A percentile compares a stretch with the other conserved stretches of the same genome.
Evolutionary conservation across 1,140 invertebrate species (phyloP).

Genomic region (Penaeus chinensis): DNA sequence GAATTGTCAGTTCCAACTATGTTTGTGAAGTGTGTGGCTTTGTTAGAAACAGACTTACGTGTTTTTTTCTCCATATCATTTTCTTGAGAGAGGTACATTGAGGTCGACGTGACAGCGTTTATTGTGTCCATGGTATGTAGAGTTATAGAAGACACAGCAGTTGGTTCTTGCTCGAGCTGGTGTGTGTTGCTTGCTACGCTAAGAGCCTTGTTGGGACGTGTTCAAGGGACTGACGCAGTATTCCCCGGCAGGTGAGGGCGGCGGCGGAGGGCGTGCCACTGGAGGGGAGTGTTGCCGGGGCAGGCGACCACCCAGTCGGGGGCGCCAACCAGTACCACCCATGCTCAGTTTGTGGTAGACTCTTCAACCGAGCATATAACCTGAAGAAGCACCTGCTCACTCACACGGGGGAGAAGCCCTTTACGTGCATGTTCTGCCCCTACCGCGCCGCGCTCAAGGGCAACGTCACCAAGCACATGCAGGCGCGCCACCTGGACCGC

Average conservation of each 20-base stretch:
- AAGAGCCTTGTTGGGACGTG: neutral
- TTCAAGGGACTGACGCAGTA: slow-evolving; percentile 40
- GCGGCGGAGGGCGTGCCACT: slow-evolving; percentile 29
- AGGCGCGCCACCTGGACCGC: slow-evolving; percentile 41
- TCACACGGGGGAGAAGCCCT: slow-evolving; percentile 70
- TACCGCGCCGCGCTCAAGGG: slow-evolving; percentile 73
- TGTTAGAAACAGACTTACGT: too few species aligned
- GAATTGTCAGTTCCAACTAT: too few species aligned
- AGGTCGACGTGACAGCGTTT: too few species aligned
- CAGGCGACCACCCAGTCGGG: neutral
- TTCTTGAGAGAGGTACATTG: too few species aligned
- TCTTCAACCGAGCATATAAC: slow-evolving; percentile 58
- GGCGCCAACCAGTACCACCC: slow-evolving; percentile 27
- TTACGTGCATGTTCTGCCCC: slow-evolving; percentile 71
- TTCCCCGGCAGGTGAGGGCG: slow-evolving; percentile 46
- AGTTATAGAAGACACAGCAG: too few species aligned
- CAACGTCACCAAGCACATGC: slow-evolving; percentile 59
- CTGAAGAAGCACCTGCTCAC: slow-evolving; percentile 70
- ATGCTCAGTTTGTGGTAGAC: slow-evolving; percentile 54
- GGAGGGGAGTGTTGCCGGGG: slow-evolving; percentile 24
- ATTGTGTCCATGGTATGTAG: too few species aligned
- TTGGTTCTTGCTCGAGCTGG: too few species aligned
- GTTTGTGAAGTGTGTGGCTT: too few species aligned
- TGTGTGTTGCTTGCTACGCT: too few species aligned
- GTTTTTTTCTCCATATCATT: too few species aligned